Conservation (phyloP, 1,140 invertebrate genomes). For the Drosophila willistoni region DNA sequence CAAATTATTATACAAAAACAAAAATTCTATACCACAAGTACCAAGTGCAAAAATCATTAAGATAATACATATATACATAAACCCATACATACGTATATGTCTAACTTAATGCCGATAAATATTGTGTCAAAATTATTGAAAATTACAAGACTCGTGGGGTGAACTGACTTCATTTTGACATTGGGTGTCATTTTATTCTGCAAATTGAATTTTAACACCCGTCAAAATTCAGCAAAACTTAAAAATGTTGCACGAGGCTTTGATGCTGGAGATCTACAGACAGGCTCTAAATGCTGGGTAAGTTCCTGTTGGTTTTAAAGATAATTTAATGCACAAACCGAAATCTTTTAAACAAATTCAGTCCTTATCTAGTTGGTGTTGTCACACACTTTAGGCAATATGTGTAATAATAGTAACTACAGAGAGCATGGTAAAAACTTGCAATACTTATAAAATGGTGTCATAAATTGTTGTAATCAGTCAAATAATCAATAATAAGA, state of each 20-base stretch:
- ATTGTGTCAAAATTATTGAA: slow-evolving; percentile 77
- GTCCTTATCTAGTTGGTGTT: too few relatives aligned
- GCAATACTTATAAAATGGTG: slow-evolving; percentile 3
- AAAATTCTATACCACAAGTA: slow-evolving; percentile 74
- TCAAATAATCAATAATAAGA: background rate
- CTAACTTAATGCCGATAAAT: slow-evolving; percentile 46
- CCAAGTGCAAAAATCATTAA: slow-evolving; percentile 69
- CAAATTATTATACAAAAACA: slow-evolving; percentile 34
- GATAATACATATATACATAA: background rate
- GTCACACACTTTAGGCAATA: background rate
- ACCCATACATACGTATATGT: slow-evolving; percentile 36
- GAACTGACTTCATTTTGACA: background rate
- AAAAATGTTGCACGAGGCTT: slow-evolving; percentile 82
- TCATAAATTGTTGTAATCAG: background rate
- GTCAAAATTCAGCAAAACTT: slow-evolving; percentile 82
- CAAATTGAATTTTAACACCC: slow-evolving; percentile 19
- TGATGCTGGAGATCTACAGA: slow-evolving; percentile 83
- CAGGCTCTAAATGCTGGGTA: slow-evolving; percentile 83
- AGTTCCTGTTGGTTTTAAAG: slow-evolving; percentile 6
- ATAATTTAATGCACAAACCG: too few relatives aligned
- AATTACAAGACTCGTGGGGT: slow-evolving; percentile 13
- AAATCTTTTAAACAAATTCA: too few relatives aligned
- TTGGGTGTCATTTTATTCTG: background rate
- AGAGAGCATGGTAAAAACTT: slow-evolving; percentile 4
- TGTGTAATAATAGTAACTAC: background rate